phyloP scores from a whole-genome alignment of 1,140 invertebrate genomes.

The Dinoponera quadriceps region DNA sequence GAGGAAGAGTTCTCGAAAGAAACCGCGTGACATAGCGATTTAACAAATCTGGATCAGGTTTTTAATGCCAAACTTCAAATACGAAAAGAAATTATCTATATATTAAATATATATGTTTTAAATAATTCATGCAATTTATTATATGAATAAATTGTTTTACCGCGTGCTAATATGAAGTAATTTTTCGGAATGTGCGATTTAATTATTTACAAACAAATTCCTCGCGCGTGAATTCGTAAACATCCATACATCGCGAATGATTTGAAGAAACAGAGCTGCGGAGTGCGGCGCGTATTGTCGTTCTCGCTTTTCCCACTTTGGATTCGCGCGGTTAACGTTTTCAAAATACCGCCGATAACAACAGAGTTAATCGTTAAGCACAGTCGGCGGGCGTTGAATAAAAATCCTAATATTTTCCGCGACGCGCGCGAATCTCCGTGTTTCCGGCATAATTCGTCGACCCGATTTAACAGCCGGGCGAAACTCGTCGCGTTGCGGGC shows the following conservation, averaged over 20 bases:
- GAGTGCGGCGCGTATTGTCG: not conserved
- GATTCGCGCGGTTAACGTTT: slow-evolving; percentile 36
- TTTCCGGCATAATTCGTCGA: slow-evolving; percentile 40
- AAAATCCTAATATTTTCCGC: slow-evolving; percentile 58
- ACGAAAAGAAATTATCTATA: slow-evolving; percentile 6
- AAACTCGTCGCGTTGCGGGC: slow-evolving; percentile 46
- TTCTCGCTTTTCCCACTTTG: slow-evolving; percentile 5
- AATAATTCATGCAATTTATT: not conserved
- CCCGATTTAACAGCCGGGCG: slow-evolving; percentile 36
- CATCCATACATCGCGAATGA: not conserved
- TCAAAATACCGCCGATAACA: slow-evolving; percentile 31
- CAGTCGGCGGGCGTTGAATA: slow-evolving; percentile 24
- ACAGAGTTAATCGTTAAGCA: slow-evolving; percentile 31
- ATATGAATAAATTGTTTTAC: slow-evolving; percentile 18
- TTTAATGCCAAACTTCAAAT: not conserved
- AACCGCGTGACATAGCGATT: slow-evolving; percentile 16
- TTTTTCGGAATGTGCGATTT: too few relatives aligned
- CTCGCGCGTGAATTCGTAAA: not conserved
- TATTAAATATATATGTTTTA: too few relatives aligned
- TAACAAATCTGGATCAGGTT: slow-evolving; percentile 5
- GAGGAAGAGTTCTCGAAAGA: slow-evolving; percentile 11
- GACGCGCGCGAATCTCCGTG: slow-evolving; percentile 38
- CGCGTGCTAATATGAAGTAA: too few relatives aligned
- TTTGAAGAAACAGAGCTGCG: not conserved
- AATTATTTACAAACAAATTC: not conserved